Percentiles rank a stretch among this genome's conserved stretches.
phyloP scores from a whole-genome alignment of 2,888 invertebrate genomes.

The Zygothrica quintamaculata region DNA sequence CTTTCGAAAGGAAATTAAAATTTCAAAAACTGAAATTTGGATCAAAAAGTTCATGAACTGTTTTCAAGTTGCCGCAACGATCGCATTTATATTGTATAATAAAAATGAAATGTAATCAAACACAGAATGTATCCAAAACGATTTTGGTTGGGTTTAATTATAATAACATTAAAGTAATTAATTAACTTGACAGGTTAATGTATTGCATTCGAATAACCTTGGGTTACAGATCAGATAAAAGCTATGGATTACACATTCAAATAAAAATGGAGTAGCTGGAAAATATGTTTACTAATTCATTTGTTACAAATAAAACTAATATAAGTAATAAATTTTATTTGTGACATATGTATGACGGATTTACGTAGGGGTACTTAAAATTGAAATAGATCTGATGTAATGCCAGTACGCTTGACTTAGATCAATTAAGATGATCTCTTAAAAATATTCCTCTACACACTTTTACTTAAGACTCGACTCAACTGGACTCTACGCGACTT shows the following conservation, averaged over 20 bases:
- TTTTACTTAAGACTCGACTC: too few relatives aligned
- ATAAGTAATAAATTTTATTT: too few relatives aligned
- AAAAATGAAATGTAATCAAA: conserved; percentile 18
- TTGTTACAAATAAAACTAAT: background rate
- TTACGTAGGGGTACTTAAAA: background rate
- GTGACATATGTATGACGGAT: background rate
- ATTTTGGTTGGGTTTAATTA: conserved; percentile 4
- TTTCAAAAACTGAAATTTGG: conserved; percentile 3
- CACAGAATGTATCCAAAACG: conserved; percentile 3
- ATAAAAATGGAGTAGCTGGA: too few relatives aligned
- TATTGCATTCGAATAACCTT: background rate
- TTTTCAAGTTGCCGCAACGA: background rate
- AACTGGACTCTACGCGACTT: too few relatives aligned
- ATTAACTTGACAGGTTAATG: conserved; percentile 21
- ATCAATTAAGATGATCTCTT: background rate
- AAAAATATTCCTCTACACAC: background rate
- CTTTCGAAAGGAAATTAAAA: conserved; percentile 8
- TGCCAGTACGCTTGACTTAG: background rate
- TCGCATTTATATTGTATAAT: conserved; percentile 8
- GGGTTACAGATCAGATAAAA: background rate
- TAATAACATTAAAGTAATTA: conserved; percentile 13
- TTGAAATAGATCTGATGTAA: background rate
- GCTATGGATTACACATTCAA: background rate
- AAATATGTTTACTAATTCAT: too few relatives aligned
- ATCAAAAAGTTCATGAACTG: conserved; percentile 37